Evolutionary conservation across 2,888 invertebrate genomes (phyloP), one percentile per base, ranked within the genome.

Genomic region (Altica lythri): DNA sequence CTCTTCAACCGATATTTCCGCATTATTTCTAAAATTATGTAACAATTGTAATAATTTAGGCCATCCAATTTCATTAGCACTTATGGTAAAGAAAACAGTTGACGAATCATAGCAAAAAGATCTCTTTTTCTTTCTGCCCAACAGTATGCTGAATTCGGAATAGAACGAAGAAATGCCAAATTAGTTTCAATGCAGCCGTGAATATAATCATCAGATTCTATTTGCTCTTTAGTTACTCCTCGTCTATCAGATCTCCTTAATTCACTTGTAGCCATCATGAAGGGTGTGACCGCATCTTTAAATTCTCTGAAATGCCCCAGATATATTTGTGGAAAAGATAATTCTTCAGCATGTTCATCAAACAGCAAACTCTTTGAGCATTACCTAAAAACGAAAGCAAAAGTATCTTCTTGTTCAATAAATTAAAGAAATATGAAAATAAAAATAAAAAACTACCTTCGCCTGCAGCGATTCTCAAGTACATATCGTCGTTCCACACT

Each of bases 111-210:
- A 9, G 35, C 35, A 17, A 35, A 35, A 35, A 35, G 35, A 35
- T 35, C 44, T 51, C 35, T 51, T 29, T 51, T 51, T 4, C 44
- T 10, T 12, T 19, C 35, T 8, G 35, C 1, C 51, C 51, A 51
- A 34, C 25, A 51, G 13, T 14, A 44, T n/a, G 44, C 14, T 2
- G 51, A 51, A 34, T 51, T 51, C 1, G 43, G 44, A 2, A 50
- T 50, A 5, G 8, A 30, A 2, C 10, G 18, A 4, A 50, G 29
- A 50, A 50, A 50, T 18, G 50, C 50, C 2, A 50, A 17, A 40
- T 50, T 50, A 1, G 16, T 30, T 17, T 50, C 50, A 2, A 50
- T 14, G 30, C 50, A 50, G 9, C 30, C 6, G 10, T 50, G 2
- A n/a, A 50, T 16, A 14, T 30, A 50, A 10, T 30, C 10, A 2